A percentile compares a stretch with the other conserved stretches of the same genome.
These are phyloP conservation scores for Drosophila auraria DNA, from an alignment of 1,140 invertebrate genomes.

Conservation along the genomic window DNA sequence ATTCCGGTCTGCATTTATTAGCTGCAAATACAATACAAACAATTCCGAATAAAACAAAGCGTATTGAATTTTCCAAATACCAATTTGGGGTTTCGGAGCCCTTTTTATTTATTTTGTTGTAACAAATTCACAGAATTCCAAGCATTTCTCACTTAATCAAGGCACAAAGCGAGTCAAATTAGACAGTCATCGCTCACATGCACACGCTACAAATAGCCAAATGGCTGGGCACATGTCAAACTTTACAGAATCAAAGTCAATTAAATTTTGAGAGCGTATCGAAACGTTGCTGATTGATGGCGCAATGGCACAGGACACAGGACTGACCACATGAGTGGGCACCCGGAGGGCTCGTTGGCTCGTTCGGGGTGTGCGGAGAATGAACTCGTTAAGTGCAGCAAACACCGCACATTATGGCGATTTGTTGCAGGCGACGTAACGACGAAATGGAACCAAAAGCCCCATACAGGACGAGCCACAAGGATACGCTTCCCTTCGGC, in stretches of 20 bases:
- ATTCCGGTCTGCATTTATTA: not conserved
- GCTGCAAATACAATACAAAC: not conserved
- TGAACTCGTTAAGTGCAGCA: constrained; percentile 73
- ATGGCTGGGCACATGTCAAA: constrained; percentile 22
- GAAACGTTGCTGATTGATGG: constrained; percentile 63
- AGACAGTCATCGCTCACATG: constrained; percentile 33
- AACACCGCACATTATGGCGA: constrained; percentile 75
- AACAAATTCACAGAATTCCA: constrained; percentile 49
- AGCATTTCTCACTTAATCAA: constrained; percentile 67
- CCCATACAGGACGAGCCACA: constrained; percentile 5
- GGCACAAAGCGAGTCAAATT: constrained; percentile 55
- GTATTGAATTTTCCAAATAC: constrained; percentile 11
- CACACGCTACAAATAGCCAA: not conserved
- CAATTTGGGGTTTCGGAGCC: not conserved
- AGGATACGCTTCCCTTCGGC: constrained; percentile 4
- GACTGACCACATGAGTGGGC: constrained; percentile 38
- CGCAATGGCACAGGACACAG: constrained; percentile 50
- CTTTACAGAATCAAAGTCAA: constrained; percentile 72
- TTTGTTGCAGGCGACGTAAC: constrained; percentile 58
- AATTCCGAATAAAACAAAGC: constrained; percentile 6
- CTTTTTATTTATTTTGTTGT: constrained; percentile 6
- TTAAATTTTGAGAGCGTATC: constrained; percentile 74
- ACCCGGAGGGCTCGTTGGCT: not conserved
- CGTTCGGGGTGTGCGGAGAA: constrained; percentile 3
- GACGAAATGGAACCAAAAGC: constrained; percentile 57